These are phyloP conservation scores for Kobus ellipsiprymnus DNA, from an alignment of 2,113 vertebrate genomes.

Conservation along the genomic window DNA sequence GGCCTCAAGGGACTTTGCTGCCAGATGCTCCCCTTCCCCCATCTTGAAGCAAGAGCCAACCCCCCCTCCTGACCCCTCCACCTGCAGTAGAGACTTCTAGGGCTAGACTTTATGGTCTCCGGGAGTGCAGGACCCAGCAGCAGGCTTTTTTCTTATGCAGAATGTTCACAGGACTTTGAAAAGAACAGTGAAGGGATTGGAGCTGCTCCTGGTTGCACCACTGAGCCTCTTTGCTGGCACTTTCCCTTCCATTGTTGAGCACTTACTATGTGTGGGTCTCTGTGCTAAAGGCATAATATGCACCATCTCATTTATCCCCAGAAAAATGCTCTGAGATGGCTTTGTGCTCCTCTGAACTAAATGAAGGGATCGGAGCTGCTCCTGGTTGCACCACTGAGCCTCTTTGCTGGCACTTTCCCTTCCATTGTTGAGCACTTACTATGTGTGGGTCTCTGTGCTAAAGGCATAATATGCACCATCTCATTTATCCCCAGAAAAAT, in stretches of 20 bases:
- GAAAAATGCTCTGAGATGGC: not conserved
- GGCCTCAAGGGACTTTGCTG: constrained; percentile 16
- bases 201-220: not conserved
- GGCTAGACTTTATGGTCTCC: not conserved
- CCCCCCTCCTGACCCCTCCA: not conserved
- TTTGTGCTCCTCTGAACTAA: not conserved
- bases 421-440: not conserved
- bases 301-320: not conserved
- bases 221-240: not conserved
- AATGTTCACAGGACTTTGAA: not conserved
- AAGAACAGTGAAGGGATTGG: not conserved
- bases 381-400: not conserved
- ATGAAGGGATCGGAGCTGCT: not conserved
- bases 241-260: not conserved
- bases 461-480: not conserved
- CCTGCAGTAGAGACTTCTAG: constrained; percentile 18
- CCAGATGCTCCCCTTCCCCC: constrained; percentile 40
- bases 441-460: not conserved
- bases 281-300: not conserved
- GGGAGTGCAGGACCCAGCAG: not conserved
- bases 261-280: not conserved
- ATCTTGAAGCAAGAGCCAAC: not conserved
- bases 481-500: not conserved
- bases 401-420: not conserved
- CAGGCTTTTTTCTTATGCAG: not conserved